These are phyloP conservation scores for Engraulis encrasicolus DNA, from an alignment of 2,113 vertebrate genomes.

Conservation along the genomic window DNA sequence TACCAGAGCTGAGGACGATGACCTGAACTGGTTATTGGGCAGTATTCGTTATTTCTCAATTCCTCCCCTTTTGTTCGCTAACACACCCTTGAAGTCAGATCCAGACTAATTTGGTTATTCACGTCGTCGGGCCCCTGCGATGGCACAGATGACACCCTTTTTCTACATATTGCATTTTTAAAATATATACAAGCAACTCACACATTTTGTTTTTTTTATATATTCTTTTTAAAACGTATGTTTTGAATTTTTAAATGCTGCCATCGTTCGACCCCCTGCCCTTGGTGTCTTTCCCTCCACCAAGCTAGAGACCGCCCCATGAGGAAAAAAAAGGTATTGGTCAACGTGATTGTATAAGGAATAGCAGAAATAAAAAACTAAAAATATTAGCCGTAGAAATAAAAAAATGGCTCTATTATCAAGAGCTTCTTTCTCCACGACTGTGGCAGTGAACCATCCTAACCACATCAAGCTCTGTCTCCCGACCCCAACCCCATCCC, in stretches of 20 bases:
- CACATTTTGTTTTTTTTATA: not conserved
- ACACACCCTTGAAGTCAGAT: not conserved
- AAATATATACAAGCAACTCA: not conserved
- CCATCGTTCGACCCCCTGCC: not conserved
- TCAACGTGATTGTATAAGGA: not conserved
- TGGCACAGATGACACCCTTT: not conserved
- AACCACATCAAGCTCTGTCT: not conserved
- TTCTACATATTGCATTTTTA: slow-evolving; percentile 20
- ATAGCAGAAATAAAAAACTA: not conserved
- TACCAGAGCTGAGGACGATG: not conserved
- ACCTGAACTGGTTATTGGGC: slow-evolving; percentile 20
- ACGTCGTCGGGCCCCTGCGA: not conserved
- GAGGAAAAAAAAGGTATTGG: slow-evolving; percentile 12
- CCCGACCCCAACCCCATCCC: not conserved
- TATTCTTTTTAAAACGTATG: not conserved
- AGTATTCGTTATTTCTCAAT: not conserved
- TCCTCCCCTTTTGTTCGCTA: not conserved
- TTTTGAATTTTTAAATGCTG: not conserved
- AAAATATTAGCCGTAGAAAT: too few species aligned
- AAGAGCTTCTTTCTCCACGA: not conserved
- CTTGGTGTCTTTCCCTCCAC: not conserved
- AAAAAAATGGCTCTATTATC: not conserved
- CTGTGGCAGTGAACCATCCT: slow-evolving; percentile 8
- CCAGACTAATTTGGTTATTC: not conserved
- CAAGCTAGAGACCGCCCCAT: not conserved